Conservation (phyloP, 2,888 invertebrate genomes). For the Terebella lapidaria region DNA sequence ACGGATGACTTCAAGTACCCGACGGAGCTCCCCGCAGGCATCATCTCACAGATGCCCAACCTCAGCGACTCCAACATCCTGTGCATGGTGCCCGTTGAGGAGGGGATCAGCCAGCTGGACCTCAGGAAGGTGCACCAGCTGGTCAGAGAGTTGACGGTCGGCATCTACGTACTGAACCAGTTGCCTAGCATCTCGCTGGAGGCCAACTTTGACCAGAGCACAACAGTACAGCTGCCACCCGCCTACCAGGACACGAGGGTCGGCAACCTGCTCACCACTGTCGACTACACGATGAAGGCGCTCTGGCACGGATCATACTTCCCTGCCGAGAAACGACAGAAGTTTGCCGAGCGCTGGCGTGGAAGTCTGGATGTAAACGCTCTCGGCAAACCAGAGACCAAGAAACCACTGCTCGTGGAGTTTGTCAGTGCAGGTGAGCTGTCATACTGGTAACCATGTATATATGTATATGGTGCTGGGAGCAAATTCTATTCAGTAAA, state of each 20-base stretch:
- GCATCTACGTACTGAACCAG: slow-evolving; percentile 51
- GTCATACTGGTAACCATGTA: too few relatives aligned
- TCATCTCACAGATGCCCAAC: slow-evolving; percentile 37
- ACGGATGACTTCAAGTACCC: slow-evolving; percentile 43
- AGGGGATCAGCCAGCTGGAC: slow-evolving; percentile 32
- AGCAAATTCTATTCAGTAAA: too few relatives aligned
- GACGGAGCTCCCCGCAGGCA: slow-evolving; percentile 46
- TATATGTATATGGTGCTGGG: too few relatives aligned
- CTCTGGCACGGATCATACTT: slow-evolving; percentile 53
- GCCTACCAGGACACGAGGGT: slow-evolving; percentile 48
- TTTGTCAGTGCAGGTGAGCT: slow-evolving; percentile 48
- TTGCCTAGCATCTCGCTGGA: slow-evolving; percentile 49
- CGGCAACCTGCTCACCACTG: slow-evolving; percentile 49
- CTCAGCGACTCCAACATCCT: slow-evolving; percentile 32
- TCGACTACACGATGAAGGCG: slow-evolving; percentile 53
- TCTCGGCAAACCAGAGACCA: slow-evolving; percentile 45
- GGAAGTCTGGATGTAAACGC: slow-evolving; percentile 46
- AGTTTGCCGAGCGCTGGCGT: slow-evolving; percentile 52
- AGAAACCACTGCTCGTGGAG: slow-evolving; percentile 47
- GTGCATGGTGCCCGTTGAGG: slow-evolving; percentile 38
- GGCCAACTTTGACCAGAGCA: slow-evolving; percentile 50
- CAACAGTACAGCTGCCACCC: slow-evolving; percentile 48
- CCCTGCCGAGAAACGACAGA: slow-evolving; percentile 49
- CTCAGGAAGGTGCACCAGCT: slow-evolving; percentile 51
- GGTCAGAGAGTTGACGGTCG: slow-evolving; percentile 48